These are phyloP conservation scores for Phaethornis superciliosus DNA, from an alignment of 2,113 vertebrate genomes.

Conservation along the genomic window DNA sequence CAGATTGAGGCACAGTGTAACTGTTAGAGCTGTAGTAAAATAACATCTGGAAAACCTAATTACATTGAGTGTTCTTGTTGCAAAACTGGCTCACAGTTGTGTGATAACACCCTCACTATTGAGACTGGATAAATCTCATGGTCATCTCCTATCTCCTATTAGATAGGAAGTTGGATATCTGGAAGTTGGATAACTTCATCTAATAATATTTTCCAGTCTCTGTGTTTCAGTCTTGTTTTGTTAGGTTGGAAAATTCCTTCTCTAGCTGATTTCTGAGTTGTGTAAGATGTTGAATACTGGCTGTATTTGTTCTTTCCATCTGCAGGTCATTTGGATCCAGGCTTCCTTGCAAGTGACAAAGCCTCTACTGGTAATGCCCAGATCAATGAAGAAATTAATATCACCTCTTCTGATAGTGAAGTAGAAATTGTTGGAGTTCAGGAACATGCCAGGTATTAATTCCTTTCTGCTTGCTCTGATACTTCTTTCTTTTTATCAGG, in stretches of 20 bases:
- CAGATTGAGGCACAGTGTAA: background rate
- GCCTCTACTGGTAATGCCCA: conserved; percentile 71
- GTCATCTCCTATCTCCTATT: background rate
- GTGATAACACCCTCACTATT: background rate
- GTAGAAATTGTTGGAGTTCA: conserved; percentile 97
- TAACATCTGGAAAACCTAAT: background rate
- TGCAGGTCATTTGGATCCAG: conserved; percentile 85
- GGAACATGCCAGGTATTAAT: conserved; percentile 88
- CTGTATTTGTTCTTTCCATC: conserved; percentile 16
- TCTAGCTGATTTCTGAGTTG: background rate
- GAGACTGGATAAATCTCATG: background rate
- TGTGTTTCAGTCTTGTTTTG: background rate
- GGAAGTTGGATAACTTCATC: background rate
- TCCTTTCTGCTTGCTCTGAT: background rate
- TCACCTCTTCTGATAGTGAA: conserved; percentile 93
- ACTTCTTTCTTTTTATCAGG: background rate
- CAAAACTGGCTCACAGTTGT: background rate
- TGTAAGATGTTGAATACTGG: background rate
- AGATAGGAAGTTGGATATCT: background rate
- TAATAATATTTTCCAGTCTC: background rate
- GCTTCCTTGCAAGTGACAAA: conserved; percentile 80
- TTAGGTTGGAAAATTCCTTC: background rate
- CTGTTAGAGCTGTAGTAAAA: background rate
- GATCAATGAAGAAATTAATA: conserved; percentile 88
- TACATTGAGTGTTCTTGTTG: background rate